These are phyloP conservation scores for Lepus timidus DNA, from an alignment of 2,113 vertebrate species.

Conservation along the genomic window DNA sequence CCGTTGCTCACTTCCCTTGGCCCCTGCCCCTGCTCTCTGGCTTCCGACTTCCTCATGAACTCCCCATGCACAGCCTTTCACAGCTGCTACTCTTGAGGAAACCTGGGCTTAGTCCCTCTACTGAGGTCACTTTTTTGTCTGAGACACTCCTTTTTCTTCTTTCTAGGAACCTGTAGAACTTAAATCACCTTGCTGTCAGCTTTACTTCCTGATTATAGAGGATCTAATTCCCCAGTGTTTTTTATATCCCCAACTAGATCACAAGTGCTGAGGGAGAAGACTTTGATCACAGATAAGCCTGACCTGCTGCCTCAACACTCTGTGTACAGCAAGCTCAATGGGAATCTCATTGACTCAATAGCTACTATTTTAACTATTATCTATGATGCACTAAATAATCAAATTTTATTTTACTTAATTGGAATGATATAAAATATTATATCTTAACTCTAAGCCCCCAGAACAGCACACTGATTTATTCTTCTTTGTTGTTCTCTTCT, in stretches of 20 bases:
- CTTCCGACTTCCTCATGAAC: background rate
- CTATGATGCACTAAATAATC: background rate
- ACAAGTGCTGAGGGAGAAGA: background rate
- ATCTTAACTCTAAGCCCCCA: constrained; percentile 44
- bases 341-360: background rate
- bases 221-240: background rate
- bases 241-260: background rate
- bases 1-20: background rate
- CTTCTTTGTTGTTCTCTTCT: background rate
- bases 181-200: background rate
- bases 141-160: background rate
- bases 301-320: background rate
- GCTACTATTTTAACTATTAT: constrained; percentile 1
- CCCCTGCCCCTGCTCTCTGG: background rate
- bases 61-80: too few relatives aligned
- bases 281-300: background rate
- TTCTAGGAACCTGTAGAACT: background rate
- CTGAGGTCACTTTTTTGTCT: background rate
- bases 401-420: constrained; percentile 30
- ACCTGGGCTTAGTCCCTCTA: background rate
- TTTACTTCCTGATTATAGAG: background rate
- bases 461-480: background rate
- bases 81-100: background rate
- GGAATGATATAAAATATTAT: constrained; percentile 21
- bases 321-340: background rate